phyloP scores from a whole-genome alignment of 2,888 invertebrate species.

The Chrysomela aeneicollis region DNA sequence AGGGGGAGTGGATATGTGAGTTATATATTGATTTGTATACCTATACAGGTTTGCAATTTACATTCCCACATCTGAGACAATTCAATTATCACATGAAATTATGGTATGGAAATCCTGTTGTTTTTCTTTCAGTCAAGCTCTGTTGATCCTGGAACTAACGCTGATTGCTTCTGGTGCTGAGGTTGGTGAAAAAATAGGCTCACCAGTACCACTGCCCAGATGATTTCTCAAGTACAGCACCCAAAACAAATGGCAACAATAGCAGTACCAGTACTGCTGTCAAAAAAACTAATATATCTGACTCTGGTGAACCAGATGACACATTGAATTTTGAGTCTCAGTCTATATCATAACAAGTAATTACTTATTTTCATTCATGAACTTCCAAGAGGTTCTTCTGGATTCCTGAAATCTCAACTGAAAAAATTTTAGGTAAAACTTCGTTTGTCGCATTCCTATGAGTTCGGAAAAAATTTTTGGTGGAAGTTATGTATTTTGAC shows the following conservation, averaged over 20 bases:
- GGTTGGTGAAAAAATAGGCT: constrained; percentile 80
- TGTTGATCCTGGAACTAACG: constrained; percentile 83
- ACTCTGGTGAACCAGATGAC: constrained; percentile 61
- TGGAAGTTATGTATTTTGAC: too few species aligned
- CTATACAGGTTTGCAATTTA: too few species aligned
- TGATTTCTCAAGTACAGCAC: constrained; percentile 6
- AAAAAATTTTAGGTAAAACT: too few species aligned
- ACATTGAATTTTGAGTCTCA: constrained; percentile 86
- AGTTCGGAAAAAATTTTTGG: too few species aligned
- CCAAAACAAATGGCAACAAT: constrained; percentile 22
- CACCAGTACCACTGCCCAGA: constrained; percentile 68
- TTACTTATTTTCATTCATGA: too few species aligned
- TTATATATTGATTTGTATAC: background rate
- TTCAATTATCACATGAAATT: too few species aligned
- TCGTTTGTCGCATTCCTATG: too few species aligned
- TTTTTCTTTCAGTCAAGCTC: constrained; percentile 72
- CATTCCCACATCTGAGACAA: too few species aligned
- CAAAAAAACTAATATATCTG: constrained; percentile 20
- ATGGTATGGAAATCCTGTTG: too few species aligned
- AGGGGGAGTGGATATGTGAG: constrained; percentile 66
- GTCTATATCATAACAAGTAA: constrained; percentile 92
- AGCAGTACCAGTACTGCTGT: constrained; percentile 11
- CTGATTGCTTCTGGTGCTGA: constrained; percentile 76
- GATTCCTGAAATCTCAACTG: too few species aligned
- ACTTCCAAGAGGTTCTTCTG: too few species aligned